These are phyloP conservation scores for Cyclophora albipunctata DNA, from an alignment of 2,888 invertebrate species.

Conservation along the genomic window DNA sequence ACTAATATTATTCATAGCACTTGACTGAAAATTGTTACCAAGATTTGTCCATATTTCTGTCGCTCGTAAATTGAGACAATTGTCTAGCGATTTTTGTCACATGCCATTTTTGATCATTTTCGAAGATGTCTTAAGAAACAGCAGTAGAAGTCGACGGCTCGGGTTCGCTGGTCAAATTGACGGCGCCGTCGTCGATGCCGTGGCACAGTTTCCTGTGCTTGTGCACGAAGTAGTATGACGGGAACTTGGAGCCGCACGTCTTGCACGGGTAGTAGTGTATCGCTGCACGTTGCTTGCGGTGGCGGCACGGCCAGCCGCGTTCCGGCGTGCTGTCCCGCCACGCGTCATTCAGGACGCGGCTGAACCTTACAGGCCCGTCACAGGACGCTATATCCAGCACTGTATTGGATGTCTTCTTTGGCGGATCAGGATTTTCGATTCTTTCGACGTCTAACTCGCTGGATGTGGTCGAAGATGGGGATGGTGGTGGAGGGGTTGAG, in stretches of 20 bases:
- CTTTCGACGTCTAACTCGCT: conserved; percentile 64
- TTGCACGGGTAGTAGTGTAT: conserved; percentile 95
- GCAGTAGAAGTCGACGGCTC: conserved; percentile 50
- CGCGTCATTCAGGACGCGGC: conserved; percentile 88
- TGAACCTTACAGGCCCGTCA: conserved; percentile 91
- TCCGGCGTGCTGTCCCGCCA: conserved; percentile 69
- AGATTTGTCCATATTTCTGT: no score
- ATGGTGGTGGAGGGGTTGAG: conserved; percentile 45
- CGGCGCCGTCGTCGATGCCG: conserved; percentile 70
- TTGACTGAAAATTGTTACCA: no score
- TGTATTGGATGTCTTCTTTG: conserved; percentile 49
- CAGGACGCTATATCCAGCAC: conserved; percentile 92
- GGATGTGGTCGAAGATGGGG: conserved; percentile 57
- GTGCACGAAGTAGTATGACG: conserved; percentile 95
- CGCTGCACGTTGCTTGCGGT: conserved; percentile 84
- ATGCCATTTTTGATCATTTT: no score
- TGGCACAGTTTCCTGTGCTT: conserved; percentile 92
- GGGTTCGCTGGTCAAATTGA: conserved; percentile 23
- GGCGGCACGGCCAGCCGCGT: conserved; percentile 90
- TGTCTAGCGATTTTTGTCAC: no score
- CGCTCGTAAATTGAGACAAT: no score
- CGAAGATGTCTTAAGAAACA: neutral
- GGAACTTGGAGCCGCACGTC: conserved; percentile 93
- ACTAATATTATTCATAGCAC: no score
- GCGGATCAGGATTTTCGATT: conserved; percentile 46